Evolutionary conservation across 2,113 vertebrate species (phyloP).

Genomic region (Maccullochella peelii): DNA sequence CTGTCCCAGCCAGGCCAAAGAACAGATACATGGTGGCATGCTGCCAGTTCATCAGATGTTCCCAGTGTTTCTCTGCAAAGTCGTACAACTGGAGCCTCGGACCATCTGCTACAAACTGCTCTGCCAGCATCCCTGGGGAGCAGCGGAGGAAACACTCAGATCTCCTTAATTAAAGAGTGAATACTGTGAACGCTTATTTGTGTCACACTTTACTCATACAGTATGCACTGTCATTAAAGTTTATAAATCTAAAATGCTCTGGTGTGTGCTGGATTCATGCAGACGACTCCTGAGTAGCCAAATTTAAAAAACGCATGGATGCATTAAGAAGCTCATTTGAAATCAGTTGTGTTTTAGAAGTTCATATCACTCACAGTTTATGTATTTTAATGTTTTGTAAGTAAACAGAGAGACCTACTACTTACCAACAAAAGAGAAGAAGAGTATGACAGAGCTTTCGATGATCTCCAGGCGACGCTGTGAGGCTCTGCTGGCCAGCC

Average conservation of each 20-base stretch:
- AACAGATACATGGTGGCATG: constrained; percentile 97
- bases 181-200: background rate
- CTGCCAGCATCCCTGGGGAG: constrained; percentile 89
- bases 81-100: constrained; percentile 89
- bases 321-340: background rate
- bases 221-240: background rate
- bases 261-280: background rate
- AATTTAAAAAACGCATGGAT: background rate
- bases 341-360: background rate
- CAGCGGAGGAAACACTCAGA: constrained; percentile 17
- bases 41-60: constrained; percentile 92
- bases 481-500: constrained; percentile 85
- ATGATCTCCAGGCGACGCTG: constrained; percentile 90
- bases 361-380: background rate
- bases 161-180: background rate
- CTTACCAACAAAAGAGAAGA: constrained; percentile 91
- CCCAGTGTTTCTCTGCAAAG: constrained; percentile 87
- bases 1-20: constrained; percentile 88
- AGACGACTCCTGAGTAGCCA: background rate
- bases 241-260: background rate
- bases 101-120: constrained; percentile 88
- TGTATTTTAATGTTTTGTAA: background rate
- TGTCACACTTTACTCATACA: background rate
- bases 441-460: constrained; percentile 85
- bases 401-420: constrained; percentile 46